phyloP scores from a whole-genome alignment of 35 echinoderm and acorn worm species.

The Ptychodera flava region DNA sequence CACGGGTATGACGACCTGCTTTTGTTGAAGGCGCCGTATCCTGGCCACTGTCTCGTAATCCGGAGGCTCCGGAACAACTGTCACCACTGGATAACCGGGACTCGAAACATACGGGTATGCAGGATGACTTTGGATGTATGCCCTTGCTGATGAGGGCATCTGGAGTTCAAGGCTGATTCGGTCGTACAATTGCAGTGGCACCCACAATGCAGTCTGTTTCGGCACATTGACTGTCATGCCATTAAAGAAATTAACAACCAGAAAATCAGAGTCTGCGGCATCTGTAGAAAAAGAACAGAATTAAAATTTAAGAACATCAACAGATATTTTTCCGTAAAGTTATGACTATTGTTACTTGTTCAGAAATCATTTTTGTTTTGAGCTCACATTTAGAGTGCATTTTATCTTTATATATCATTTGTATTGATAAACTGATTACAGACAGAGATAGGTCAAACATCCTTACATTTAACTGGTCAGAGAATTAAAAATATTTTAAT shows the following conservation, averaged over 20 bases:
- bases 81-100: constrained; percentile 26
- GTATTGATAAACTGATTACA: too few species aligned
- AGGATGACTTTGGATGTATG: constrained; percentile 54
- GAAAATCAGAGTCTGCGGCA: constrained; percentile 69
- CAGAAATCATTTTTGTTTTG: too few species aligned
- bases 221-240: constrained; percentile 72
- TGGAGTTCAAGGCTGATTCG: constrained; percentile 82
- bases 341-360: too few species aligned
- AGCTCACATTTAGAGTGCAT: too few species aligned
- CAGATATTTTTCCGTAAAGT: too few species aligned
- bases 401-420: too few species aligned
- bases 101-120: constrained; percentile 19
- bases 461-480: too few species aligned
- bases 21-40: constrained; percentile 12
- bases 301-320: too few species aligned
- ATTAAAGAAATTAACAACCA: constrained; percentile 81
- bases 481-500: too few species aligned
- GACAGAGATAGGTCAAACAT: too few species aligned
- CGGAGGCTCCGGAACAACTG: neutral
- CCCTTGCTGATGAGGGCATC: constrained; percentile 63
- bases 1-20: constrained; percentile 37
- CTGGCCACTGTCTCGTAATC: constrained; percentile 6
- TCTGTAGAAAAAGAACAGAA: constrained; percentile 27
- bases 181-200: constrained; percentile 50
- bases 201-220: constrained; percentile 68